Evolutionary conservation across 2,888 invertebrate species (phyloP), one percentile per base, ranked within the genome.

Genomic region (Serrognathus titanus): DNA sequence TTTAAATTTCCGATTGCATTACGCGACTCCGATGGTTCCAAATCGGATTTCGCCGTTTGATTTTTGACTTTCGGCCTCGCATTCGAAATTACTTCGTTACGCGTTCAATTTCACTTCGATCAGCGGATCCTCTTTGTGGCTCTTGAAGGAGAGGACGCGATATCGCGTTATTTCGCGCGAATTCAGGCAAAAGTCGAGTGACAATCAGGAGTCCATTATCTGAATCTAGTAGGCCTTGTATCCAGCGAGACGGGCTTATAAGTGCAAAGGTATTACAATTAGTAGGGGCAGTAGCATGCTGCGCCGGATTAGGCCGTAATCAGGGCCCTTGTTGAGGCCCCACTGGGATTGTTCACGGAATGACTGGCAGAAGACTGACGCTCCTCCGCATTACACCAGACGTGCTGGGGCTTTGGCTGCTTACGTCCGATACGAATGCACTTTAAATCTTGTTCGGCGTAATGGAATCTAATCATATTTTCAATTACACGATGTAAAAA

Each of bases 261-360:
- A 53, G 60, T 66, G 63, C 61, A 63, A 63, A 65, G 73, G 76
- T 73, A 74, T 76, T 76, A 76, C 75, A 76, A 76, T 75, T 76
- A 76, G 75, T 71, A 71, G 68, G 70, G 69, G 71, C 75, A 74
- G 76, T 75, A 75, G 75, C 76, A 66, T 75, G 76, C 76, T 77
- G 76, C 66, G 76, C 67, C 57, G 75, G 76, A 75, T 75, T 77
- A 75, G 64, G 57, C 57, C 60, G 68, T 69, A 70, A 70, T 70
- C 69, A 68, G 65, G 61, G 51, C 58, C 58, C 61, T 62, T 62
- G 62, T 62, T 62, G 56, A 52, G 40, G 57, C 54, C 57, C 65
- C 61, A 59, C 60, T 58, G 65, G 61, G 63, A 63, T 58, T 57
- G 56, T 59, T 56, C 60, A 53, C 53, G 50, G 57, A 60, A 62